Evolutionary conservation across 2,113 vertebrate species (phyloP).

Genomic region (Leiothrix lutea): DNA sequence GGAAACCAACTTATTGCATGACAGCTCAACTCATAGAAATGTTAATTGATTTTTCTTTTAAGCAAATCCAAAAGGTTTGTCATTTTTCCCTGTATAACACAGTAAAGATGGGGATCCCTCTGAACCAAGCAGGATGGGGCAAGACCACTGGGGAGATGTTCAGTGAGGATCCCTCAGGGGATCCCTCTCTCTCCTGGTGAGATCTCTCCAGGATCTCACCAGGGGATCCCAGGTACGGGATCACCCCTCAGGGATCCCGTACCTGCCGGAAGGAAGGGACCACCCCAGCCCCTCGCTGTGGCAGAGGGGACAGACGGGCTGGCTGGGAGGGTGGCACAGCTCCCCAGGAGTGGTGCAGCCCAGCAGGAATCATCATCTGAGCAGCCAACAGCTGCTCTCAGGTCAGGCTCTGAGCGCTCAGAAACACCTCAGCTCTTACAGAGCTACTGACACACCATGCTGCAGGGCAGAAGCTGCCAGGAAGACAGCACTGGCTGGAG

Average conservation of each 20-base stretch:
- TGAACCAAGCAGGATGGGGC: rapidly evolving
- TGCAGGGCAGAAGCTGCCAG: not conserved
- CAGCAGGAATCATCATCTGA: not conserved
- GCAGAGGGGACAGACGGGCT: rapidly evolving
- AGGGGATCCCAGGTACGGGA: too few relatives aligned
- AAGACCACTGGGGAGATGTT: not conserved
- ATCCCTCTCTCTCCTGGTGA: not conserved
- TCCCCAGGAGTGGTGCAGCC: not conserved
- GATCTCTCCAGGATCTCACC: too few relatives aligned
- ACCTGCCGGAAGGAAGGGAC: not conserved
- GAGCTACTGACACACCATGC: not conserved
- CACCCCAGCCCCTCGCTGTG: not conserved
- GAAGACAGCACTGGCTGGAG: not conserved
- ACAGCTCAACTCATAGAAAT: not conserved
- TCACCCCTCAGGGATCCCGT: not conserved
- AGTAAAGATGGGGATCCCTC: not conserved
- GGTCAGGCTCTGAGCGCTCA: not conserved
- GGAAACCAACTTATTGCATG: not conserved
- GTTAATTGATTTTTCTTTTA: not conserved
- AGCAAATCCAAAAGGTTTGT: not conserved
- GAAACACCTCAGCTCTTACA: not conserved
- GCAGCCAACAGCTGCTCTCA: not conserved
- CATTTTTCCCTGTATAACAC: not conserved
- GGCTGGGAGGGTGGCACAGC: not conserved
- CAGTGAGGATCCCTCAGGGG: not conserved